Conservation (phyloP, 2,888 invertebrate species). For the Lasioglossum villosulum region DNA sequence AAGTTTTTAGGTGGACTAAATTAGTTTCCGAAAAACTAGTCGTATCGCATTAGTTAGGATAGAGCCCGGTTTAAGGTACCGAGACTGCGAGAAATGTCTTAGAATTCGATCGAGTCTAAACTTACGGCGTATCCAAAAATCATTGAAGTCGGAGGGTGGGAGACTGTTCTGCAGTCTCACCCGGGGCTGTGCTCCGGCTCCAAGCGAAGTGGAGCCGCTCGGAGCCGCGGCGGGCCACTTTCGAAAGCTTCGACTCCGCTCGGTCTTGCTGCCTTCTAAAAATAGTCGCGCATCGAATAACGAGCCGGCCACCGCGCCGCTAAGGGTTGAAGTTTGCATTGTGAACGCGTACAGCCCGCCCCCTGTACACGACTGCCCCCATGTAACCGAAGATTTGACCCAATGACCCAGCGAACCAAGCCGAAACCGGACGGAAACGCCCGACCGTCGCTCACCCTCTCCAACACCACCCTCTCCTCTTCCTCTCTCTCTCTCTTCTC, state of each 20-base stretch:
- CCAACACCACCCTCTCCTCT: background rate
- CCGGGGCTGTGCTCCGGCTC: background rate
- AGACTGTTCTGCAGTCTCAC: background rate
- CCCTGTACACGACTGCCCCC: conserved; percentile 74
- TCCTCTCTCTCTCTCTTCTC: background rate
- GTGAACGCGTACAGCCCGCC: conserved; percentile 72
- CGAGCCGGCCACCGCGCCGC: conserved; percentile 57
- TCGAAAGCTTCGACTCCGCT: conserved; percentile 39
- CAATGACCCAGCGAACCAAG: conserved; percentile 81
- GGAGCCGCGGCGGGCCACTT: conserved; percentile 23
- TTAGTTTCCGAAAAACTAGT: no score
- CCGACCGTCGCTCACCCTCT: conserved; percentile 63
- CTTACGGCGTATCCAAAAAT: background rate
- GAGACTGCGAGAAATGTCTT: no score
- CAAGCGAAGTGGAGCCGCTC: background rate
- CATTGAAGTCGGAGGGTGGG: background rate
- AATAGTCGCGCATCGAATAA: conserved; percentile 72
- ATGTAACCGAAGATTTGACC: conserved; percentile 82
- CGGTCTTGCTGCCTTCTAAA: conserved; percentile 66
- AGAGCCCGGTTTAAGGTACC: no score
- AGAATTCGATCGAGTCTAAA: no score
- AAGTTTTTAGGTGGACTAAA: no score
- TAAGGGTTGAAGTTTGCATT: conserved; percentile 78
- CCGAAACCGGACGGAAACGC: conserved; percentile 79
- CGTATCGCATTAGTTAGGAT: no score